Percentiles rank a stretch among this genome's conserved stretches.
These are phyloP conservation scores for Agrotis segetum DNA, from an alignment of 2,888 invertebrate genomes.

Conservation along the genomic window DNA sequence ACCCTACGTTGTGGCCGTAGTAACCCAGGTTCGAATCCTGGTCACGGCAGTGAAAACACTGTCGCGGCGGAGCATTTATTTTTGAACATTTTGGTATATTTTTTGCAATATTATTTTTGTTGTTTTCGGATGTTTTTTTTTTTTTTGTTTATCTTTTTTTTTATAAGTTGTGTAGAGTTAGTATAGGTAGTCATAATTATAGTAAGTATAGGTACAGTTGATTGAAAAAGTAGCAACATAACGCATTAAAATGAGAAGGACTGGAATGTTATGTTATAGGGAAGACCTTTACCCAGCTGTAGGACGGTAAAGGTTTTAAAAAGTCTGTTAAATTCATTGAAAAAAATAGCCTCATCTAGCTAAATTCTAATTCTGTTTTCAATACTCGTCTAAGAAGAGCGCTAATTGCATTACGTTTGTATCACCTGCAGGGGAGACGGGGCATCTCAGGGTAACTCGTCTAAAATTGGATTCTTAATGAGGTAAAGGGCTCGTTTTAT, in stretches of 20 bases:
- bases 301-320: too few relatives aligned
- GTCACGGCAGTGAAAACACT: constrained; percentile 91
- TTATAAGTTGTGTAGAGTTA: not conserved
- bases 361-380: constrained; percentile 48
- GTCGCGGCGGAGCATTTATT: constrained; percentile 47
- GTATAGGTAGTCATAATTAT: too few relatives aligned
- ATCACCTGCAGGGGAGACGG: constrained; percentile 84
- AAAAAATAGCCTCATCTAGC: constrained; percentile 53
- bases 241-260: too few relatives aligned
- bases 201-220: too few relatives aligned
- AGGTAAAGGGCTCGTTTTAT: constrained; percentile 85
- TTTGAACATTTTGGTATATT: constrained; percentile 24
- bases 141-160: not conserved
- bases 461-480: constrained; percentile 87
- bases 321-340: not conserved
- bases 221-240: not conserved
- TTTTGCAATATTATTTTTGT: not conserved
- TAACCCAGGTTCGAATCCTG: constrained; percentile 93
- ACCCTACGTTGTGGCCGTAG: constrained; percentile 94
- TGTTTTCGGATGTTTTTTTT: not conserved
- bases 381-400: constrained; percentile 72
- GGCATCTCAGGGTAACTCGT: constrained; percentile 79
- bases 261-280: too few relatives aligned
- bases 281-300: too few relatives aligned
- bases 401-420: constrained; percentile 88